Conservation (phyloP, 2,113 vertebrate species). For the Boulengeromyrus knoepffleri region DNA sequence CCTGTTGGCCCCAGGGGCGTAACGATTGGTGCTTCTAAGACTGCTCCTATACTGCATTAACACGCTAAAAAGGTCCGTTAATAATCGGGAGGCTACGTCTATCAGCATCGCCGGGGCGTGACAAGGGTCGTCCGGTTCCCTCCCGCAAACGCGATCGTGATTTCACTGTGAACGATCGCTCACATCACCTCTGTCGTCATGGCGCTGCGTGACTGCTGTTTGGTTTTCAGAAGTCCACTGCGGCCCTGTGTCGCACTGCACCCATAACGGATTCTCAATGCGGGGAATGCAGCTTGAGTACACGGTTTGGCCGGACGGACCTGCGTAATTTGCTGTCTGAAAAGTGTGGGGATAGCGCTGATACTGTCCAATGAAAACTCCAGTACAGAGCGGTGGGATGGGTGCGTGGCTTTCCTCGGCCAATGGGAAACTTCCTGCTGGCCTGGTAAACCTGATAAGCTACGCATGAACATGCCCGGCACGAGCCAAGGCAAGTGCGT, state of each 20-base stretch:
- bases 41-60: neutral
- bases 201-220: neutral
- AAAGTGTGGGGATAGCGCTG: neutral
- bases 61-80: neutral
- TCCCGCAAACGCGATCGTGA: neutral
- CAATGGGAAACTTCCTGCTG: neutral
- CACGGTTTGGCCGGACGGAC: neutral
- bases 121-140: neutral
- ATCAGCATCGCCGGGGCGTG: neutral
- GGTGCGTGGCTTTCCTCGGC: neutral
- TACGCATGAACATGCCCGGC: neutral
- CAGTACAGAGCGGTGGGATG: neutral
- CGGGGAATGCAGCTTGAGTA: neutral
- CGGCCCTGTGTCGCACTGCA: neutral
- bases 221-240: neutral
- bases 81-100: neutral
- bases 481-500: neutral
- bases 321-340: slow-evolving; percentile 13
- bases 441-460: neutral
- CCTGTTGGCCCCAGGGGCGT: neutral
- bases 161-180: neutral
- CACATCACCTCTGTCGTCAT: neutral
- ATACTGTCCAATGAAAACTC: neutral
- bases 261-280: neutral
- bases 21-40: neutral